A percentile compares a stretch with the other conserved stretches of the same genome.
phyloP scores from a whole-genome alignment of 2,113 vertebrate genomes.

The Xenotilapia longispinis region DNA sequence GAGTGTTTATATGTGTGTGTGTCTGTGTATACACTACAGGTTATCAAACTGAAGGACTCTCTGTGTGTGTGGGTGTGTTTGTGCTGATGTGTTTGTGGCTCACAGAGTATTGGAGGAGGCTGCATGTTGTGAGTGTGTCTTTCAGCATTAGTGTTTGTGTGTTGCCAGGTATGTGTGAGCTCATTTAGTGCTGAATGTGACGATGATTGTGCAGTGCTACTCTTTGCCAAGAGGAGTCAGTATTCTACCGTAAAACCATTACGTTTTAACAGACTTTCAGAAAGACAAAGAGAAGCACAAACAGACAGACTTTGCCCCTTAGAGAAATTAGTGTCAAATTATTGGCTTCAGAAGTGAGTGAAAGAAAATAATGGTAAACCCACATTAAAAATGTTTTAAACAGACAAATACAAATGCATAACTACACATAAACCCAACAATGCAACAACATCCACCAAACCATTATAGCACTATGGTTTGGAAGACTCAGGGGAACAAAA shows the following conservation, averaged over 20 bases:
- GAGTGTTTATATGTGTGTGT: not conserved
- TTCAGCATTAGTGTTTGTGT: not conserved
- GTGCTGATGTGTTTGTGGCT: not conserved
- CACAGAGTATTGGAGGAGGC: not conserved
- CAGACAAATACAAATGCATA: not conserved
- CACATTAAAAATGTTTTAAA: not conserved
- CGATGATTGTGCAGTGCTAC: not conserved
- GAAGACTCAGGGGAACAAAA: not conserved
- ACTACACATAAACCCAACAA: not conserved
- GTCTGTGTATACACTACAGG: not conserved
- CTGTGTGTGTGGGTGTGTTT: not conserved
- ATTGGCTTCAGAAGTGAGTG: not conserved
- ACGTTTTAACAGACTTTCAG: not conserved
- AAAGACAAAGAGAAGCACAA: not conserved
- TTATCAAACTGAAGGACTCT: not conserved
- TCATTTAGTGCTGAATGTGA: not conserved
- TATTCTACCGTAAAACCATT: not conserved
- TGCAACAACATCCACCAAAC: not conserved
- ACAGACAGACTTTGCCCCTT: not conserved
- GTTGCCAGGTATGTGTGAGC: not conserved
- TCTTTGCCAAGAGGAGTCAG: constrained; percentile 33
- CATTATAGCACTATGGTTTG: not conserved
- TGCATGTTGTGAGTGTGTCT: not conserved
- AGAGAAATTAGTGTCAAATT: not conserved
- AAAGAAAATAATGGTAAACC: not conserved